Conservation (phyloP, 30 jellyfish, hydroid and myxozoan species). For the Clytia hemisphaerica region DNA sequence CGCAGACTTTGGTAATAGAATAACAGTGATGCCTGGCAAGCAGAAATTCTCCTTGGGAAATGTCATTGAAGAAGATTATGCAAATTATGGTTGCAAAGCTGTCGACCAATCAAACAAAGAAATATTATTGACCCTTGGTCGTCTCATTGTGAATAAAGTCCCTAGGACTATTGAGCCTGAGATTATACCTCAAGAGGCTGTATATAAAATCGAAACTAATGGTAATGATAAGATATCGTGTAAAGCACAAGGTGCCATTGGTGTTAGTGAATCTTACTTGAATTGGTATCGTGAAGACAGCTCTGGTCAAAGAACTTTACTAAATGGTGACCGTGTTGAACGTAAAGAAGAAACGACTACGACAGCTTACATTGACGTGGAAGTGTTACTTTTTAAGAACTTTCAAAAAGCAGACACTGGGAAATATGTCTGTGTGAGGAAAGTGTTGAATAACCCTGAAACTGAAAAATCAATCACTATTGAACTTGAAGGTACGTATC, state of each 20-base stretch:
- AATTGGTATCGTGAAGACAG: slow-evolving; percentile 18
- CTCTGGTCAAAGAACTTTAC: neutral
- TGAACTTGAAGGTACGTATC: slow-evolving; percentile 1
- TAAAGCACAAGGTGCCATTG: slow-evolving; percentile 3
- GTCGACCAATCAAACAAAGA: neutral
- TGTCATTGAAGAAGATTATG: neutral
- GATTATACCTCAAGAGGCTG: neutral
- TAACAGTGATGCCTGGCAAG: neutral
- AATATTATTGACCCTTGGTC: slow-evolving; percentile 3
- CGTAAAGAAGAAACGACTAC: neutral
- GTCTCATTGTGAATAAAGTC: neutral
- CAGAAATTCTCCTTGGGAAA: neutral
- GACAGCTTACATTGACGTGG: slow-evolving; percentile 7
- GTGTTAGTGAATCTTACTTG: slow-evolving; percentile 8
- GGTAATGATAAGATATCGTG: slow-evolving; percentile 17
- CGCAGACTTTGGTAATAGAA: neutral
- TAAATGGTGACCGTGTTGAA: neutral
- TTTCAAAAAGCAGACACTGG: slow-evolving; percentile 14
- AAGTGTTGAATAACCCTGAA: neutral
- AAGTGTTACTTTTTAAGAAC: slow-evolving; percentile 3
- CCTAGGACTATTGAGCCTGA: slow-evolving; percentile 5
- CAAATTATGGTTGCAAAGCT: slow-evolving; percentile 1
- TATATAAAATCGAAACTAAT: neutral
- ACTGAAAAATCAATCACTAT: slow-evolving; percentile 4
- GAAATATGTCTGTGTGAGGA: slow-evolving; percentile 15